Evolutionary conservation across 2,888 invertebrate genomes (phyloP), one percentile per base, ranked within the genome.

Genomic region (Carabus problematicus): DNA sequence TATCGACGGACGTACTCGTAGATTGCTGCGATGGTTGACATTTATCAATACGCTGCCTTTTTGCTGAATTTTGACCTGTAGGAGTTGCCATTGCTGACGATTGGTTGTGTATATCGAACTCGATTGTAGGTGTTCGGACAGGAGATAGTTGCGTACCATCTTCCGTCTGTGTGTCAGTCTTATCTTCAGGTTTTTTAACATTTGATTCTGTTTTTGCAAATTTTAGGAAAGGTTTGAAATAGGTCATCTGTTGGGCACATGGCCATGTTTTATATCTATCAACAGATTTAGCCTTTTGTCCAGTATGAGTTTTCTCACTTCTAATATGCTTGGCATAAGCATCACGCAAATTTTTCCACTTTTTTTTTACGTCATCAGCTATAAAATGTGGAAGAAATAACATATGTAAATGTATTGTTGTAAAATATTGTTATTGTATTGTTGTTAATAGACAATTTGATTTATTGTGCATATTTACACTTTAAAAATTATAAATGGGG

Each of bases 121-220:
- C 8, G 8, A 8, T 8, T 42, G 8, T 8, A 42, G 42, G 42
- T 8, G 8, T 42, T 42, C 9, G 42, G 42, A 42, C 42, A 8
- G 8, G 8, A 42, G 8, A 8, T 8, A 42, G 42, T 42, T 42
- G 8, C 8, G 8, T 42, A 45, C n/a, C 3, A 16, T 3, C 54
- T 54, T 6, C 16, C 11, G 12, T 16, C 16, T 54, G 14, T 18
- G n/a, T 16, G 18, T 54, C 16, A 11, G 1, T 18, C 4, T n/a
- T 54, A 11, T 54, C 3, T 16, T 54, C 16, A 3, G 18, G 2
- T 7, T 54, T 54, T 11, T n/a, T 2, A 14, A 70, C 55, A 61
- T 71, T 71, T 0, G 70, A 71, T 12, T 41, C 18, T 12, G 71
- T 71, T 63, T 68, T 58, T 4, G 68, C 71, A 69, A 68, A 71